These are phyloP conservation scores for Myotis pilosus DNA, from an alignment of 2,797 vertebrate species.

Conservation along the genomic window DNA sequence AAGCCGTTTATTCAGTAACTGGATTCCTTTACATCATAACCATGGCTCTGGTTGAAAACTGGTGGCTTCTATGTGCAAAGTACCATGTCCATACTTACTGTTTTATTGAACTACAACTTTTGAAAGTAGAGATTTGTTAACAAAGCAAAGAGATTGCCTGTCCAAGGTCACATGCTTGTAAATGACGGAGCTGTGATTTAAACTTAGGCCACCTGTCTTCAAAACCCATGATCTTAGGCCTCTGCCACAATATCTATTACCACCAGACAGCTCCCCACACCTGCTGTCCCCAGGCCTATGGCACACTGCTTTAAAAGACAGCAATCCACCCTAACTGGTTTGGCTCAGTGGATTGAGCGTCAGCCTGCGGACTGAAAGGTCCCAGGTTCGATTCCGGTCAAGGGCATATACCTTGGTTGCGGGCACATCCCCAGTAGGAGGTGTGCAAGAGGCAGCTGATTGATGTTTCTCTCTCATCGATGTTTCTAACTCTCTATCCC, in stretches of 20 bases:
- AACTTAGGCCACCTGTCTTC: background rate
- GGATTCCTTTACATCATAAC: background rate
- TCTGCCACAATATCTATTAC: background rate
- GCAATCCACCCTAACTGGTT: background rate
- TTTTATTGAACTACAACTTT: too few relatives aligned
- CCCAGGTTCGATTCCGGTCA: too few relatives aligned
- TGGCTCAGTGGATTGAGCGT: too few relatives aligned
- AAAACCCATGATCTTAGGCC: background rate
- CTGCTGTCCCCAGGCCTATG: fast-evolving
- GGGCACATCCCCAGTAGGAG: too few relatives aligned
- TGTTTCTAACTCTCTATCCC: too few relatives aligned
- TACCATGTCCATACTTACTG: too few relatives aligned
- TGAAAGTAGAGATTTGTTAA: background rate
- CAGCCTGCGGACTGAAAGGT: too few relatives aligned
- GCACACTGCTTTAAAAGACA: background rate
- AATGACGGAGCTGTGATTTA: background rate
- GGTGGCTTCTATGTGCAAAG: background rate
- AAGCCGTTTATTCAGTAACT: background rate
- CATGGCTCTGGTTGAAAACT: background rate
- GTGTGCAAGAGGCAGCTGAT: too few relatives aligned
- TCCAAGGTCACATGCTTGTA: background rate
- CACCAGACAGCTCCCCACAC: background rate
- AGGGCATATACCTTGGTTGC: too few relatives aligned
- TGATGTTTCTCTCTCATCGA: too few relatives aligned
- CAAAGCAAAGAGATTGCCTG: background rate